phyloP scores from a whole-genome alignment of 2,113 vertebrate species.

The Choloepus hoffmanni region DNA sequence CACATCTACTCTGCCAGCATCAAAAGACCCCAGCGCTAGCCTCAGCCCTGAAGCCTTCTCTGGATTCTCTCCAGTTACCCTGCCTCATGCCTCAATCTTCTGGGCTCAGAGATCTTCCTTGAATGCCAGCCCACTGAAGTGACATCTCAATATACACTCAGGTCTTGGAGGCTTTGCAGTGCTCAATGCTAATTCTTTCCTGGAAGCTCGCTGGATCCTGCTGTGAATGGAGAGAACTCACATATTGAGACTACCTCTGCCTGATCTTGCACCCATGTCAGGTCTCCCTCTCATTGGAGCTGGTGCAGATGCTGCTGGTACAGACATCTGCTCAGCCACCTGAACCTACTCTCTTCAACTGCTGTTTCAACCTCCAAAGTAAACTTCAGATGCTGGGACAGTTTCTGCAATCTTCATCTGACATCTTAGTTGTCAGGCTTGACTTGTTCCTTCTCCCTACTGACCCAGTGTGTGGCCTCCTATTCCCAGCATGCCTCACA shows the following conservation, averaged over 20 bases:
- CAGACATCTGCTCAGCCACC: background rate
- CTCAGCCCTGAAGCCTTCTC: no score
- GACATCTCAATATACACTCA: background rate
- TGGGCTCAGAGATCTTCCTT: background rate
- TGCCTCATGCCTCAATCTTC: background rate
- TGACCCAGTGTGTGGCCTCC: no score
- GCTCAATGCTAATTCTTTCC: background rate
- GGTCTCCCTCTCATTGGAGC: rapidly evolving
- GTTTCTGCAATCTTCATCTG: background rate
- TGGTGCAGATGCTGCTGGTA: background rate
- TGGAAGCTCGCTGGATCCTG: background rate
- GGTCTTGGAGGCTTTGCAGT: background rate
- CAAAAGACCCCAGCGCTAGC: background rate
- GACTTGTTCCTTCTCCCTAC: background rate
- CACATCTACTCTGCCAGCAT: rapidly evolving
- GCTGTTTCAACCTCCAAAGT: background rate
- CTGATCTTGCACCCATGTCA: rapidly evolving
- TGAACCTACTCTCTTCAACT: background rate
- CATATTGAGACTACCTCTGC: background rate
- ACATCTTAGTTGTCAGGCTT: background rate
- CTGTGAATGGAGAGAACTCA: background rate
- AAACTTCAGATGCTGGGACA: background rate
- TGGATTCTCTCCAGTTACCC: background rate
- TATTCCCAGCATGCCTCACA: background rate
- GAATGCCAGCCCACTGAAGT: background rate